phyloP scores from a whole-genome alignment of 2,797 vertebrate genomes.

The Poeciliopsis gracilis region DNA sequence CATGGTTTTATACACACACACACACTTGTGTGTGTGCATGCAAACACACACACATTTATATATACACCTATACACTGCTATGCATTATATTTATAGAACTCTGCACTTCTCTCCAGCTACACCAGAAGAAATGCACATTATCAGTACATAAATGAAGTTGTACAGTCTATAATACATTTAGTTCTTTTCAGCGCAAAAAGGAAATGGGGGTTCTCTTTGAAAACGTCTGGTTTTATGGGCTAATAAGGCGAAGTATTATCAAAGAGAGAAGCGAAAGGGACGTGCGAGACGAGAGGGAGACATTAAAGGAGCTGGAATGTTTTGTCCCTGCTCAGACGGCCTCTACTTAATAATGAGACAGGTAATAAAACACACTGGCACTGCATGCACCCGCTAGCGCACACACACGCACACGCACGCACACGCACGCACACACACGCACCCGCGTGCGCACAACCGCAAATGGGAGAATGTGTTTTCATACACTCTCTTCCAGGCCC shows the following conservation, averaged over 20 bases:
- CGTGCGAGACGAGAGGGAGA: conserved; percentile 72
- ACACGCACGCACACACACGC: conserved; percentile 44
- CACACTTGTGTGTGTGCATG: too few relatives aligned
- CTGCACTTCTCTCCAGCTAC: neutral
- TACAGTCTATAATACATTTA: conserved; percentile 8
- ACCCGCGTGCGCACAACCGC: conserved; percentile 35
- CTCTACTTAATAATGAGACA: conserved; percentile 82
- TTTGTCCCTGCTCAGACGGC: conserved; percentile 71
- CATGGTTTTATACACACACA: too few relatives aligned
- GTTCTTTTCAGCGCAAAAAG: conserved; percentile 22
- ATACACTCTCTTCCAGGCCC: conserved; percentile 53
- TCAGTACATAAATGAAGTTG: neutral
- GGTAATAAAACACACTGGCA: conserved; percentile 79
- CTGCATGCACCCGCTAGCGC: conserved; percentile 35
- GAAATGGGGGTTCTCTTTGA: conserved; percentile 53
- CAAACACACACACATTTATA: too few relatives aligned
- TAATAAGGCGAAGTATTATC: conserved; percentile 80
- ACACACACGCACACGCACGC: conserved; percentile 52
- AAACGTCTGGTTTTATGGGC: conserved; percentile 74
- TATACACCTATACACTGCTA: too few relatives aligned
- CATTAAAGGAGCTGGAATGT: conserved; percentile 83
- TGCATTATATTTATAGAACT: neutral
- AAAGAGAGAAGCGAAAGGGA: conserved; percentile 71
- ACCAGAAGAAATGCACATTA: neutral
- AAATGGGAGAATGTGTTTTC: conserved; percentile 59